Evolutionary conservation across 2,888 invertebrate genomes (phyloP).

Genomic region (Dynastes maya): DNA sequence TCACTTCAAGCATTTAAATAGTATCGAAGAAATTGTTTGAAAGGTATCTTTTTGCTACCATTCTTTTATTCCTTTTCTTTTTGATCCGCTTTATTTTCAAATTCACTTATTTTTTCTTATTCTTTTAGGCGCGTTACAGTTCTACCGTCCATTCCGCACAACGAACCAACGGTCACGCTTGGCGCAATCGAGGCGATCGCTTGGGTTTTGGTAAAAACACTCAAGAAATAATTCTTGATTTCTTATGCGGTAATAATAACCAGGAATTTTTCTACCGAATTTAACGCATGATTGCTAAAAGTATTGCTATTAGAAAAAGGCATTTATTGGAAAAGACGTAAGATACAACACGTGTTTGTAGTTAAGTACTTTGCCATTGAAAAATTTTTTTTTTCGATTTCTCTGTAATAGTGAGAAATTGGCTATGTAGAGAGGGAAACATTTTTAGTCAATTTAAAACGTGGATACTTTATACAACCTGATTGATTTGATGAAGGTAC

Average conservation of each 20-base stretch:
- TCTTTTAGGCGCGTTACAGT: background rate
- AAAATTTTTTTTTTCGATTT: too few relatives aligned
- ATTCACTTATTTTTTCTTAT: background rate
- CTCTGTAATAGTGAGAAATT: too few relatives aligned
- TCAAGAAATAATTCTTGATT: background rate
- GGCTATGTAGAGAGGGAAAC: too few relatives aligned
- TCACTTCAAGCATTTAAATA: too few relatives aligned
- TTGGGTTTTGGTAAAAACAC: slow-evolving; percentile 4
- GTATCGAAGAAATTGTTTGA: too few relatives aligned
- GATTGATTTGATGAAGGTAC: too few relatives aligned
- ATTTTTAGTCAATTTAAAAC: too few relatives aligned
- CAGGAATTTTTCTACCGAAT: slow-evolving; percentile 29
- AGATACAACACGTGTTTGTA: background rate
- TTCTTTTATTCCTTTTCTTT: background rate
- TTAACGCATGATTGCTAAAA: slow-evolving; percentile 21
- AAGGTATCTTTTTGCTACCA: too few relatives aligned
- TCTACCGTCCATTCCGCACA: background rate
- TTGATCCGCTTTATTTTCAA: background rate
- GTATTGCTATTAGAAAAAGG: too few relatives aligned
- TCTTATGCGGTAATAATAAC: slow-evolving; percentile 16
- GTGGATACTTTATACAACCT: too few relatives aligned
- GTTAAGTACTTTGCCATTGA: background rate
- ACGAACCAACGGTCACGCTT: background rate
- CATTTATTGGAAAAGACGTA: too few relatives aligned
- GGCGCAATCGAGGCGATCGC: background rate